Base-by-base conservation (phyloP, 2,888 invertebrate genomes). In the Molorchus minor region DNA sequence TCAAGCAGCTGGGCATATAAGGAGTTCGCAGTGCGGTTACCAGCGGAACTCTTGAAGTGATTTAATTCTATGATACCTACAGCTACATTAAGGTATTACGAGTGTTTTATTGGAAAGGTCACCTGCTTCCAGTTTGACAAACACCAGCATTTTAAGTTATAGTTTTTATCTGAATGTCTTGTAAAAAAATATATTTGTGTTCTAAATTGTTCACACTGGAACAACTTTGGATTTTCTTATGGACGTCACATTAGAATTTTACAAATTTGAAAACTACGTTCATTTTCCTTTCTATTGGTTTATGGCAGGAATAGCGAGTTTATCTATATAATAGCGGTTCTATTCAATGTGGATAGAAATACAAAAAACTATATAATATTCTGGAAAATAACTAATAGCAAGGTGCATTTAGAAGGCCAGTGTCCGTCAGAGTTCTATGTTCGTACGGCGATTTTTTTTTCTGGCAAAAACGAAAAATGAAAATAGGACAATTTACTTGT, bases 1-100 rank as follows among this genome's bases (percentile, higher is more conserved):
- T 71, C 68, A 69, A 73, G 71, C 71, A 67, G 62, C 64, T 64
- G 69, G 64, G 68, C 72, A 62, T 67, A 72, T 71, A 74, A 64
- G 73, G 70, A 66, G 64, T 69, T 65, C 51, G 51, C 45, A 57
- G 49, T 54, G 30, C 33, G 35, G 63, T 63, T 52, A 49, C 55
- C 60, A 56, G 49, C 43, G 53, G 46, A 56, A 56, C 41, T 35
- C 43, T 60, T 43, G 33, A 53, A 46, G 35, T 53, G 46, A 51
- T 58, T 40, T 53, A 46, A 35, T 53, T 54, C 30, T 43, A 45
- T 45, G 30, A 30, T 3, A 45, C 8, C 15, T 5, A 45, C n/a
- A n/a, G n/a, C n/a, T n/a, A n/a, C n/a, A n/a, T n/a, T n/a, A 45
- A 30, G 1, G 45, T 30, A 45, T 30, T n/a, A 16, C 3, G n/a